Evolutionary conservation across 2,113 vertebrate species (phyloP), one percentile per base, ranked within the genome.

Genomic region (Myrmophylax atrothorax): DNA sequence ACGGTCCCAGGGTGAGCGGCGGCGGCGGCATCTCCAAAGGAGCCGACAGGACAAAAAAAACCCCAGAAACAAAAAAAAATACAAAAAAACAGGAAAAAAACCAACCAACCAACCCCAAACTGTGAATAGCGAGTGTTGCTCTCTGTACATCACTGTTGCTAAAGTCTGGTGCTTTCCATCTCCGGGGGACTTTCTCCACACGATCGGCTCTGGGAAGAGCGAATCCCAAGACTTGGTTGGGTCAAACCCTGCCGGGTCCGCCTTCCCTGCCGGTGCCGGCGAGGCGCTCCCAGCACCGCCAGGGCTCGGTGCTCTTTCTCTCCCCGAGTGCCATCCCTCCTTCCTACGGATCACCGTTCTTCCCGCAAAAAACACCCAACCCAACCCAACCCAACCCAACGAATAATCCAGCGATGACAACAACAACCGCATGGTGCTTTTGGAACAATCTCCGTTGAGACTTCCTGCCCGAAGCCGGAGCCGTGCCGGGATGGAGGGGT

Each of bases 91-190:
- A 97, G 62, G 97, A 96, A 96, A 95, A 95, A 87, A 90, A 88
- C 68, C 9, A 66, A 92, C 89, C 88, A 95, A 94, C 91, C 77
- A 91, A 97, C 93, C 96, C 95, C 96, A 98, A 98, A 98, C 98
- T 98, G 98, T 98, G 98, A 98, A 98, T 96, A 97, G 96, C 87
- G 68, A 40, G 90, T 62, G 76, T 82, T 93, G 94, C 95, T 96
- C 94, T 92, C 75, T 84, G 95, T 87, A 73, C 86, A 78, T 95
- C 66, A 91, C 95, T 96, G 95, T 94, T 94, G 96, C 95, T 70
- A 93, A 91, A 93, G 96, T 96, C 96, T 98, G 98, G 97, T 98
- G 97, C 98, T 98, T 97, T 96, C 90, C 10, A 67, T 88, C 94
- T 94, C 95, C 75, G 85, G 97, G 96, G 95, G 94, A 82, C 89